Percentiles rank a stretch among this genome's conserved stretches.
phyloP scores from a whole-genome alignment of 2,113 vertebrate genomes.

The Entomyzon cyanotis region DNA sequence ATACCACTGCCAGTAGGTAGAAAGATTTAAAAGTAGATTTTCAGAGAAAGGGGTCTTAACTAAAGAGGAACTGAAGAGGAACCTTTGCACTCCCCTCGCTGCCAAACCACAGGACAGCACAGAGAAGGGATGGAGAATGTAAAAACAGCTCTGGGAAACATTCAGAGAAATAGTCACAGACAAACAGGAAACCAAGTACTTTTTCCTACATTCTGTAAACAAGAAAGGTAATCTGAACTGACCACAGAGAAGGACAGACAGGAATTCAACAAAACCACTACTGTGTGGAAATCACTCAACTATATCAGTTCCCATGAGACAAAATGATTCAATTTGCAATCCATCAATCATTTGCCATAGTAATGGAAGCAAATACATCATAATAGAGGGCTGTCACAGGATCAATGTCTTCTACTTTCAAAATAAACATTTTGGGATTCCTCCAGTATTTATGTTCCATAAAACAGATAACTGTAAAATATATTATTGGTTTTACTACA shows the following conservation, averaged over 20 bases:
- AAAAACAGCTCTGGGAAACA: not conserved
- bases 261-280: not conserved
- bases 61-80: not conserved
- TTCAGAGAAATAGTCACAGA: not conserved
- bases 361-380: not conserved
- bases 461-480: conserved; percentile 37
- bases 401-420: not conserved
- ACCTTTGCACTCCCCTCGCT: not conserved
- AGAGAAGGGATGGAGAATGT: not conserved
- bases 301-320: not conserved
- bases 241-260: not conserved
- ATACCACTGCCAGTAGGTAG: not conserved
- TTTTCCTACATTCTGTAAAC: not conserved
- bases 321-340: conserved; percentile 20
- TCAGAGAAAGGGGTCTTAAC: not conserved
- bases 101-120: not conserved
- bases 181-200: not conserved
- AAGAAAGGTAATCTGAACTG: not conserved
- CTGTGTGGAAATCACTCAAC: not conserved
- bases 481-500: conserved; percentile 19
- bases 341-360: conserved; percentile 9
- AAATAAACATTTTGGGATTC: conserved; percentile 11
- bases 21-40: not conserved
- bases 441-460: conserved; percentile 22
- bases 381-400: not conserved